These are phyloP conservation scores for Smittia sp. DNA, from an alignment of 2,888 invertebrate species.

Conservation along the genomic window DNA sequence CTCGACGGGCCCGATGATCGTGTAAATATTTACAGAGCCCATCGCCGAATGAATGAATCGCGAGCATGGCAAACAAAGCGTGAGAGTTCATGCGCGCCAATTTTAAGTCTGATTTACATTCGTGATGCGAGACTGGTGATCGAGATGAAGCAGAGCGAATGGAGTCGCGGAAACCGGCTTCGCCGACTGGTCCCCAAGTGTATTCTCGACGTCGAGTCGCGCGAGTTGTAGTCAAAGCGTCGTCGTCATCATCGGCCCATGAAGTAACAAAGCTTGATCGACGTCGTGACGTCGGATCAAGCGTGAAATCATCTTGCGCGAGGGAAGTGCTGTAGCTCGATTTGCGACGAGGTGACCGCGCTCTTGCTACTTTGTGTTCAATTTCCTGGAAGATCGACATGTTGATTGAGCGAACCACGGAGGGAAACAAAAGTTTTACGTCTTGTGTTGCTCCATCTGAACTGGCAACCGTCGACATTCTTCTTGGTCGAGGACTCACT, in stretches of 20 bases:
- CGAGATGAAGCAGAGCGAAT: constrained; percentile 74
- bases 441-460: constrained; percentile 7
- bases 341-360: constrained; percentile 49
- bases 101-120: constrained; percentile 64
- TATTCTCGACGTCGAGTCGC: constrained; percentile 47
- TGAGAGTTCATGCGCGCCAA: neutral
- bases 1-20: neutral
- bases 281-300: constrained; percentile 44
- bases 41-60: neutral
- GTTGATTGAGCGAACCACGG: too few relatives aligned
- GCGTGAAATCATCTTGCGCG: constrained; percentile 47
- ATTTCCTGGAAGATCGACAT: neutral
- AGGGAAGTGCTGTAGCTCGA: constrained; percentile 50
- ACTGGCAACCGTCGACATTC: constrained; percentile 42
- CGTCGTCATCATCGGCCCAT: constrained; percentile 47
- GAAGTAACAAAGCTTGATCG: constrained; percentile 48
- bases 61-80: neutral
- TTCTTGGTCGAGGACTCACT: constrained; percentile 33
- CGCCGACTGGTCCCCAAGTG: constrained; percentile 54
- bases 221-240: constrained; percentile 43
- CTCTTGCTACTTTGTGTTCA: constrained; percentile 46
- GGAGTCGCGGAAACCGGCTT: constrained; percentile 61
- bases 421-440: neutral
- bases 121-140: constrained; percentile 79
- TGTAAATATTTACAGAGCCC: constrained; percentile 10